phyloP scores from a whole-genome alignment of 2,113 vertebrate species.

The Oenanthe melanoleuca region DNA sequence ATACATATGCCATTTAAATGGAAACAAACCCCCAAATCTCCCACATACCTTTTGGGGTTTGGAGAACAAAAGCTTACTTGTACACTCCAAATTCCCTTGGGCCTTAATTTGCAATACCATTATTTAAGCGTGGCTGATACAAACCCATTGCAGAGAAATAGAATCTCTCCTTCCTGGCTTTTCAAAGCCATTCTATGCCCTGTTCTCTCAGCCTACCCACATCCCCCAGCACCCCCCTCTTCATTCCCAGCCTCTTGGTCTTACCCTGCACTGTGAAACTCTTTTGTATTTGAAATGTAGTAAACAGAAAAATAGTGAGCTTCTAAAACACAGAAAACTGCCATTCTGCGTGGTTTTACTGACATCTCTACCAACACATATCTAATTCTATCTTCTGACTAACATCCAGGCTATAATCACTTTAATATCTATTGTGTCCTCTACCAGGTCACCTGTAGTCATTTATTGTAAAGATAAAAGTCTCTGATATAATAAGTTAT shows the following conservation, averaged over 20 bases:
- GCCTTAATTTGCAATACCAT: slow-evolving; percentile 57
- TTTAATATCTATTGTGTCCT: slow-evolving; percentile 34
- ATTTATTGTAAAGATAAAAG: slow-evolving; percentile 2
- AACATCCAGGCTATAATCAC: slow-evolving; percentile 19
- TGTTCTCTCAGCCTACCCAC: not conserved
- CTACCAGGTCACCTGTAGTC: slow-evolving; percentile 8
- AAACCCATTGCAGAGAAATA: slow-evolving; percentile 39
- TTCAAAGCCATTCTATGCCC: not conserved
- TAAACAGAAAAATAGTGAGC: not conserved
- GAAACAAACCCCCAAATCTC: slow-evolving; percentile 42
- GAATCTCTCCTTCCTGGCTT: slow-evolving; percentile 27
- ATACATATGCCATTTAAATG: slow-evolving; percentile 29
- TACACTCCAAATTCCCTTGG: slow-evolving; percentile 15
- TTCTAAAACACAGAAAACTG: not conserved
- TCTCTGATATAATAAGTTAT: slow-evolving; percentile 11
- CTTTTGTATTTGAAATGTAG: not conserved
- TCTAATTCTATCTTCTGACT: not conserved
- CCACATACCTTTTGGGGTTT: slow-evolving; percentile 53
- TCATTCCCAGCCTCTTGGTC: not conserved
- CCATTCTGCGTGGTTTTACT: not conserved
- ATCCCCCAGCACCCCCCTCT: too few species aligned
- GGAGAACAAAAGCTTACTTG: slow-evolving; percentile 54
- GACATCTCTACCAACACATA: not conserved
- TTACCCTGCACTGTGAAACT: not conserved
- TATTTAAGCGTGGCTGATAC: slow-evolving; percentile 51